A percentile compares a stretch with the other conserved stretches of the same genome.
These are phyloP conservation scores for Schizotus pectinicornis DNA, from an alignment of 2,888 invertebrate genomes.

Conservation along the genomic window DNA sequence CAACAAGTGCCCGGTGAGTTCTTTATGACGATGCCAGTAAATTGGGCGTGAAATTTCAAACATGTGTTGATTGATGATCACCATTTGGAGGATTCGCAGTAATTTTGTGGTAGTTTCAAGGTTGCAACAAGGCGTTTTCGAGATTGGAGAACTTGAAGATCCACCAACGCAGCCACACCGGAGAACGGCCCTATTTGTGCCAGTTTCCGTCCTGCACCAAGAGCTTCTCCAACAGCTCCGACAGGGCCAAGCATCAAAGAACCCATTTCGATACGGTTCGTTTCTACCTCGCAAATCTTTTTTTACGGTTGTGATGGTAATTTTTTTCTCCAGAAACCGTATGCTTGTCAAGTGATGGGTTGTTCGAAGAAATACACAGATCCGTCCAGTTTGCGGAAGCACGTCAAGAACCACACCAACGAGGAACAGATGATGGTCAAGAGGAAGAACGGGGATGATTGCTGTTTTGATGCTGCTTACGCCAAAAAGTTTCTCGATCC, in stretches of 20 bases:
- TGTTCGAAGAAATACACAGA: conserved; percentile 94
- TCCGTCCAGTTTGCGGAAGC: conserved; percentile 90
- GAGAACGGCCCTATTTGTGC: conserved; percentile 95
- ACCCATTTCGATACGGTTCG: conserved; percentile 98
- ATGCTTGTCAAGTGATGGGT: conserved; percentile 86
- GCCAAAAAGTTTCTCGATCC: conserved; percentile 44
- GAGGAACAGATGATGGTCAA: conserved; percentile 57
- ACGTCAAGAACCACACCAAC: conserved; percentile 80
- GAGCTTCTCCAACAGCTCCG: conserved; percentile 98
- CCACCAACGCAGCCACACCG: conserved; percentile 94
- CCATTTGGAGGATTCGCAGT: neutral
- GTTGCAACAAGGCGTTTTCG: conserved; percentile 95
- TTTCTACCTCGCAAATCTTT: conserved; percentile 1
- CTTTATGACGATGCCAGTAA: neutral
- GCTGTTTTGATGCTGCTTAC: conserved; percentile 20
- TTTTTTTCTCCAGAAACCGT: conserved; percentile 76
- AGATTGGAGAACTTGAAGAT: conserved; percentile 97
- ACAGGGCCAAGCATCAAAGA: conserved; percentile 97
- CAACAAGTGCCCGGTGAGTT: conserved; percentile 94
- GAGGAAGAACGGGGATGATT: conserved; percentile 40
- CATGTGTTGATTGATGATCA: conserved; percentile 4
- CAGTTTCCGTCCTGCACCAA: conserved; percentile 92
- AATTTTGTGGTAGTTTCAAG: conserved; percentile 74
- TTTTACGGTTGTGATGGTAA: conserved; percentile 33
- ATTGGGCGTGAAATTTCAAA: neutral